phyloP scores from a whole-genome alignment of 2,888 invertebrate genomes.

The Caenorhabditis macrosperma region DNA sequence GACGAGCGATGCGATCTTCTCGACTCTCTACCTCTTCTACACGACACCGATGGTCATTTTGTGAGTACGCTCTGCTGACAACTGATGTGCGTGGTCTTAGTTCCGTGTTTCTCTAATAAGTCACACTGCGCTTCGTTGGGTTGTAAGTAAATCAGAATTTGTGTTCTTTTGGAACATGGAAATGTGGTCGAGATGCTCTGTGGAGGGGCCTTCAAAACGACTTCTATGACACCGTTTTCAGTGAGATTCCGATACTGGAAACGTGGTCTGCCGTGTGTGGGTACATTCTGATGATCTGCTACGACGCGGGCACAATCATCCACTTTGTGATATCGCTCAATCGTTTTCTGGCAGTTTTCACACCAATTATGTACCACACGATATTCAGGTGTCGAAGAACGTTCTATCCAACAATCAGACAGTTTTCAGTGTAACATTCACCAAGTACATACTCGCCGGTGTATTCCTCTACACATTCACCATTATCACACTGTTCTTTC shows the following conservation, averaged over 20 bases:
- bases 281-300: not conserved
- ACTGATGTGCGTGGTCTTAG: not conserved
- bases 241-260: not conserved
- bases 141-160: not conserved
- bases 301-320: not conserved
- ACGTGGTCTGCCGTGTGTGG: not conserved
- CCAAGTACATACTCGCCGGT: conserved; percentile 7
- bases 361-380: not conserved
- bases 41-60: not conserved
- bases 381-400: not conserved
- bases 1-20: not conserved
- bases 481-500: conserved; percentile 32
- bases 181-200: not conserved
- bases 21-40: not conserved
- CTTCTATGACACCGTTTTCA: not conserved
- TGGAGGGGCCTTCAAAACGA: too few relatives aligned
- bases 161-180: not conserved
- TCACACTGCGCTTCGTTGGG: not conserved
- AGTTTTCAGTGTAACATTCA: conserved; percentile 18
- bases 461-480: not conserved
- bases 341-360: conserved; percentile 10
- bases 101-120: not conserved
- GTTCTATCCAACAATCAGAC: not conserved
- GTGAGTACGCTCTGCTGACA: not conserved
- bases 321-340: conserved; percentile 5